Base-by-base conservation (phyloP, 1,140 invertebrate genomes). In the Drosophila triauraria region DNA sequence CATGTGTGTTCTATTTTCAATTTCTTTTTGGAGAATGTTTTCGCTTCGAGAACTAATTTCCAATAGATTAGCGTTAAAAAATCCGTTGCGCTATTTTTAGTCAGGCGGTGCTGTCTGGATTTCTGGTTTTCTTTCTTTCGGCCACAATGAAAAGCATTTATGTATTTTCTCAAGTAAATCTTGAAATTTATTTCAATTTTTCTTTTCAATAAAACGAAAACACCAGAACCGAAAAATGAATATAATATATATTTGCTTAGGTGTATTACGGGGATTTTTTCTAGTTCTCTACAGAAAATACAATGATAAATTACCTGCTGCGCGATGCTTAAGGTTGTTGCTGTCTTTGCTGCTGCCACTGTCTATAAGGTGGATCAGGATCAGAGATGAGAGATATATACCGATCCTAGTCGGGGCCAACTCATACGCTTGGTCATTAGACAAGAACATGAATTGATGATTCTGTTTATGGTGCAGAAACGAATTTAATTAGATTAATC, bases 401-500 rank as follows among this genome's bases (percentile, higher is more conserved):
- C 25, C 62, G 42, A 59, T 64, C 48, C 50, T 40, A 59, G 43
- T 62, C 44, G 56, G 46, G 62, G 53, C 32, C 35, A 58, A 67
- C 60, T 75, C 44, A 53, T 59, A 60, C 48, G 54, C 7, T 62
- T 71, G 72, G 67, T 53, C 70, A 80, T 80, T 85, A 75, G 78
- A 71, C 60, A 67, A 62, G 48, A 81, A 91, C 85, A 81, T 82
- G 47, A 76, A 76, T 80, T 82, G 83, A 91, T 91, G 82, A 86
- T 53, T 85, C 71, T 91, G 78, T 76, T 91, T 85, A 90, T 91
- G 86, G 78, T 91, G 82, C 86, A 90, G 78, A 90, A 91, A 85
- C 67, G 53, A 81, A 82, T 91, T 90, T 90, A 90, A 90, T 90
- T 90, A 82, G 74, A 79, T 90, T 90, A 91, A 91, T 91, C 78